Evolutionary conservation across 2,113 vertebrate species (phyloP).

Genomic region (Eurystomus gularis): DNA sequence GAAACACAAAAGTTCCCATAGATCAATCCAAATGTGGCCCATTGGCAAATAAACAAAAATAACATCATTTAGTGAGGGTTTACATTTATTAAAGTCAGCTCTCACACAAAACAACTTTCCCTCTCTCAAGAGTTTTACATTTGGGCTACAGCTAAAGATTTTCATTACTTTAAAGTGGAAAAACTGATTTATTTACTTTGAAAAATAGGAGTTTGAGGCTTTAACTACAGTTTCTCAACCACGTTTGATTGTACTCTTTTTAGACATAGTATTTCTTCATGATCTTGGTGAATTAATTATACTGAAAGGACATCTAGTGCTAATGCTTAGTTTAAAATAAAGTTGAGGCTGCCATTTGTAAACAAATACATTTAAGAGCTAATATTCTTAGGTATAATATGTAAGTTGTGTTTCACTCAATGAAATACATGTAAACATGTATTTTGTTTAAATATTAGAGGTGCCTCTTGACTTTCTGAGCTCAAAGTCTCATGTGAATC

Average conservation of each 20-base stretch:
- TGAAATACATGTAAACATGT: neutral
- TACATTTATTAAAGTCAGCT: neutral
- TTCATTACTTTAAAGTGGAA: neutral
- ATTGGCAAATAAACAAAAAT: neutral
- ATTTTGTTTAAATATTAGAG: neutral
- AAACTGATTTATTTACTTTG: neutral
- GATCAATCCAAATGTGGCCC: neutral
- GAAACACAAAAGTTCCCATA: neutral
- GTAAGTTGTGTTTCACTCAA: neutral
- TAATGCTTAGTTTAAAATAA: neutral
- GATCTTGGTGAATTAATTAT: neutral
- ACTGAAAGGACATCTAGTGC: neutral
- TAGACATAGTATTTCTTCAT: neutral
- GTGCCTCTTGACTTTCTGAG: neutral
- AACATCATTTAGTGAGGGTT: neutral
- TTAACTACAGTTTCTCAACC: neutral
- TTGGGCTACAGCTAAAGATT: neutral
- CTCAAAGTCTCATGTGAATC: neutral
- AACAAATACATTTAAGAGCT: neutral
- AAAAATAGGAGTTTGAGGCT: neutral
- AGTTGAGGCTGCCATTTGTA: neutral
- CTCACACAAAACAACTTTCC: neutral
- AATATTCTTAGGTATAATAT: neutral
- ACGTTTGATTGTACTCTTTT: neutral
- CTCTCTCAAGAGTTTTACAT: neutral